phyloP scores from a whole-genome alignment of 2,113 vertebrate species.

The Rhipidura dahli region DNA sequence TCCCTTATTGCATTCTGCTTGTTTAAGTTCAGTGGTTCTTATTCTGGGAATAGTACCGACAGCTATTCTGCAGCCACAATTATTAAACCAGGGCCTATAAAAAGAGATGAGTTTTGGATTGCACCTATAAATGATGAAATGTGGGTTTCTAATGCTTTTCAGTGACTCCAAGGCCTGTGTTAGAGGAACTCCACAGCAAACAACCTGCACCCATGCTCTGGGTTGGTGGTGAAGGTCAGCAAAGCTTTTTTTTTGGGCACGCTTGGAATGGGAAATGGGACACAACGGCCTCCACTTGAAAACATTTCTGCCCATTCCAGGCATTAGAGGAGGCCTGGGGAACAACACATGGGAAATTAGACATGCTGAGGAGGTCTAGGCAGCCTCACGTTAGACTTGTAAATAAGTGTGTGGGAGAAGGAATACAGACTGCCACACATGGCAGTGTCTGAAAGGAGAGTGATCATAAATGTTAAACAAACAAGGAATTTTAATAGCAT shows the following conservation, averaged over 20 bases:
- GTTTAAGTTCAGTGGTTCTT: constrained; percentile 50
- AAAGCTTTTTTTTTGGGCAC: background rate
- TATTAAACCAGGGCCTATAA: constrained; percentile 59
- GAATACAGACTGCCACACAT: background rate
- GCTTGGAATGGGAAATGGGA: background rate
- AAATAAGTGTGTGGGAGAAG: constrained; percentile 4
- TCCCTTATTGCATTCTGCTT: constrained; percentile 28
- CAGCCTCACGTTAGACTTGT: background rate
- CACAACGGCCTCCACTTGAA: background rate
- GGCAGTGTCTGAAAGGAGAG: background rate
- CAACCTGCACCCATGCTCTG: background rate
- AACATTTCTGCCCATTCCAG: background rate
- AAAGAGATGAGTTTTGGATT: constrained; percentile 64
- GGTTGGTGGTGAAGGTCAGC: background rate
- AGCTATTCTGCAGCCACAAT: constrained; percentile 50
- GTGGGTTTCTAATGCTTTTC: constrained; percentile 32
- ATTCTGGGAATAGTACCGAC: constrained; percentile 33
- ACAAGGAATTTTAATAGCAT: background rate
- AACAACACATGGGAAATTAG: background rate
- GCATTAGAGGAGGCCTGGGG: background rate
- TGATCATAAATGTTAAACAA: constrained; percentile 14
- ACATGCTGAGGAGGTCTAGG: background rate
- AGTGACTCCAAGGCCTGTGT: background rate
- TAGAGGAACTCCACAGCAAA: background rate
- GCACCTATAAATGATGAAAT: constrained; percentile 55